Evolutionary conservation across 1,140 invertebrate species (phyloP), one percentile per base, ranked within the genome.

Genomic region (Manduca sexta): DNA sequence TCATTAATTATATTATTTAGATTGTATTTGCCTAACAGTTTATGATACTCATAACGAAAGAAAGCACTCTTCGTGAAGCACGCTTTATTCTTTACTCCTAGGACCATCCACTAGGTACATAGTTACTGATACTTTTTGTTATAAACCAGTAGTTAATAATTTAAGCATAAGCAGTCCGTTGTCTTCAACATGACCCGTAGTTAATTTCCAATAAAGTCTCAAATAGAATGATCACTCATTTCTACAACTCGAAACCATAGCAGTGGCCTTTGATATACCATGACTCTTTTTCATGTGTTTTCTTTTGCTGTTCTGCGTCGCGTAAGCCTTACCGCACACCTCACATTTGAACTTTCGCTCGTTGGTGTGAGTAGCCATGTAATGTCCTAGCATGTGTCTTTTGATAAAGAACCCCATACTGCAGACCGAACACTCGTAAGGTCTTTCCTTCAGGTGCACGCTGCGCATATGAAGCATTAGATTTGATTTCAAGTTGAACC

Each of bases 211-310:
- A n/a, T n/a, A n/a, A n/a, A n/a, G 21, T 8, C 21, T 26, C 4
- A 8, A 5, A 8, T 26, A 8, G 8, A 8, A 26, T 26, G 12
- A 35, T 13, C 34, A 10, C n/a, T 51, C 54, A 62, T 14, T 65
- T 68, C 7, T 49, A 39, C n/a, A 60, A 37, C 49, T 56, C 8
- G 56, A 38, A 0, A 50, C 39, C 47, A 58, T 45, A 43, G 55
- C 34, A 12, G 42, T 29, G 15, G 10, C 43, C 42, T 81, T 83
- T 1, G 74, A 62, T 1, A 82, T 67, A 0, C 78, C 78, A 34
- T 82, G 78, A 49, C 79, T 82, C 45, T 80, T 84, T 52, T 82
- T 85, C 79, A 83, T 75, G 43, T 85, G 82, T 48, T 80, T 80
- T 35, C 77, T 45, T 46, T 64, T 78, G 45, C 74, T 83, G 18